phyloP scores from a whole-genome alignment of 2,113 vertebrate genomes.

The Spea bombifrons region DNA sequence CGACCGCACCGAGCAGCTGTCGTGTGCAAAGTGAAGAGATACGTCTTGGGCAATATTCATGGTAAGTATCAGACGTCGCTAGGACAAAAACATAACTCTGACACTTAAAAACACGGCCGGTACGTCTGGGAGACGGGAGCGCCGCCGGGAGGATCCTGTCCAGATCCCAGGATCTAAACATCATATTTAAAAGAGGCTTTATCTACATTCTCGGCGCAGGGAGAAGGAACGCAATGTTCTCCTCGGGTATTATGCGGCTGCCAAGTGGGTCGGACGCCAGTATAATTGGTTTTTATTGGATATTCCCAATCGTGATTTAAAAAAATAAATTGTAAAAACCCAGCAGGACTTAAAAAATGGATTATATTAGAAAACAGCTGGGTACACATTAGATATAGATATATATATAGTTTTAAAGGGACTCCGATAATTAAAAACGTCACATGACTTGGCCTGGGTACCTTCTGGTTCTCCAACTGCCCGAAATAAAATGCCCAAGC shows the following conservation, averaged over 20 bases:
- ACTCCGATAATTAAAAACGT: no score
- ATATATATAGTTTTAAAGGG: no score
- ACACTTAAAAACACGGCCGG: neutral
- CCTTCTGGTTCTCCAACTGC: no score
- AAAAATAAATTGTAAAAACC: no score
- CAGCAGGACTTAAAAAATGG: no score
- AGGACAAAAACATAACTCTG: neutral
- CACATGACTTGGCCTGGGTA: no score
- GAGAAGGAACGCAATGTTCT: conserved; percentile 39
- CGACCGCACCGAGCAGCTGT: conserved; percentile 13
- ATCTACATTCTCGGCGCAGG: conserved; percentile 12
- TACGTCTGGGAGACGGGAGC: neutral
- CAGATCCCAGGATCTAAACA: neutral
- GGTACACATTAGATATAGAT: no score
- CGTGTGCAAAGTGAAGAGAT: neutral
- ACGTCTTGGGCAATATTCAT: neutral
- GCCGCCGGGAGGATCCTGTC: neutral
- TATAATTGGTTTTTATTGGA: neutral
- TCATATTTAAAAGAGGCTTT: conserved; percentile 3
- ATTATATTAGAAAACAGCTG: no score
- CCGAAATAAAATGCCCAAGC: no score
- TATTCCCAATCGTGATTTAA: no score
- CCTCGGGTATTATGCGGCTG: neutral
- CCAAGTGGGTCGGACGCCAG: neutral
- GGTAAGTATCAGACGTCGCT: neutral